Evolutionary conservation across 2,113 vertebrate genomes (phyloP), one percentile per base, ranked within the genome.

Genomic region (Diglossa brunneiventris): DNA sequence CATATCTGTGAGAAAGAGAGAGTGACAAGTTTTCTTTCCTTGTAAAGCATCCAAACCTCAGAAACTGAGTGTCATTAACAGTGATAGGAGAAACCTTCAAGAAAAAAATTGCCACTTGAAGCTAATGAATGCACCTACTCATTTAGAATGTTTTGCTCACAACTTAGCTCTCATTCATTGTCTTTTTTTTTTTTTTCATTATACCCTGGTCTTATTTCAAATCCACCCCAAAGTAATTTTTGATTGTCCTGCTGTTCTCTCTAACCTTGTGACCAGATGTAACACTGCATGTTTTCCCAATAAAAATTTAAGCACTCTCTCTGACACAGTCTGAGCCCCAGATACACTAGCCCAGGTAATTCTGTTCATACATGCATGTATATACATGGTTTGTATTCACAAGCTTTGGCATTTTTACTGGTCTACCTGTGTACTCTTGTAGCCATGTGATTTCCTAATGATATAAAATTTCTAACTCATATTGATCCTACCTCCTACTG

Each of bases 401-500:
- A 83, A 35, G 58, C 35, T 75, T 33, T 88, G 76, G 37, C 13
- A 27, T 73, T 92, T 92, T 72, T 66, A 63, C 64, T 64, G 10
- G 5, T 39, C 74, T 75, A 33, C 44, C 37, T 49, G 3, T 63
- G 17, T 27, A 19, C 9, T 62, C n/a, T 28, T 92, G 39, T 85
- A 85, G 68, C 33, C 27, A 30, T 62, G 26, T 56, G 67, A 63
- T 33, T 76, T 81, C 47, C n/a, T 89, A 92, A 95, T 92, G 72
- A 76, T 77, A 42, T 64, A 42, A 79, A 66, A 80, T 96, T 91
- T 90, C 90, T 83, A 22, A 15, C 74, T 89, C 47, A 31, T 87
- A 89, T 94, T 95, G 93, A 97, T 95, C 80, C 83, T 93, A 33
- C 72, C 53, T 93, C 33, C 58, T 91, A 46, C 26, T 93, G 75